Evolutionary conservation across 2,888 invertebrate species (phyloP).

Genomic region (Metopia argyrocephala): DNA sequence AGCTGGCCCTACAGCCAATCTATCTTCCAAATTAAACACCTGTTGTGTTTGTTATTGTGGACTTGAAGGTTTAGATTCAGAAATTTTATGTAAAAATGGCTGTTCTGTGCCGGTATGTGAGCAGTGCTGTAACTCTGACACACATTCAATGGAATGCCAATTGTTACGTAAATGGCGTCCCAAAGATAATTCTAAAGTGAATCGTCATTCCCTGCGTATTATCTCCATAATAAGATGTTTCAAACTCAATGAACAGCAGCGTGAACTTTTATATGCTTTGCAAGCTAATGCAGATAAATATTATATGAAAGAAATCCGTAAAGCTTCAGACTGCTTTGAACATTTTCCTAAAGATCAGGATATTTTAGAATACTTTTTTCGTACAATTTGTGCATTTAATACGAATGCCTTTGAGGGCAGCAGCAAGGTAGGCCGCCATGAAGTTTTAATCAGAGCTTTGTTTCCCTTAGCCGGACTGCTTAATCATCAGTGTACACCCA

Average conservation of each 20-base stretch:
- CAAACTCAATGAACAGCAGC: constrained; percentile 72
- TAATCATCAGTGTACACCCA: constrained; percentile 86
- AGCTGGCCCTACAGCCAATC: constrained; percentile 83
- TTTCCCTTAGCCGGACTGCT: constrained; percentile 85
- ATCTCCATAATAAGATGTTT: constrained; percentile 76
- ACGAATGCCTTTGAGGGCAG: constrained; percentile 78
- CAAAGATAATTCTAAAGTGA: constrained; percentile 75
- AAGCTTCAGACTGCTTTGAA: constrained; percentile 74
- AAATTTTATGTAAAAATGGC: constrained; percentile 80
- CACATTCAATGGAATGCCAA: constrained; percentile 83
- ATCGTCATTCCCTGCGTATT: constrained; percentile 72
- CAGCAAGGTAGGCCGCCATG: constrained; percentile 70
- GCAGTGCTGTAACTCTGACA: constrained; percentile 81
- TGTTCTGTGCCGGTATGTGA: constrained; percentile 86
- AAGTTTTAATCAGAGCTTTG: constrained; percentile 81
- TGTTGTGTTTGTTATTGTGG: constrained; percentile 83
- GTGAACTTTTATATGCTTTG: constrained; percentile 73
- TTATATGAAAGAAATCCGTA: constrained; percentile 71
- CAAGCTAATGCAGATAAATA: constrained; percentile 76
- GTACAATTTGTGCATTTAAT: constrained; percentile 76
- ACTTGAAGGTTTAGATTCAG: constrained; percentile 72
- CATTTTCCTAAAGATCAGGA: constrained; percentile 74
- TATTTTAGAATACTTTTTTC: constrained; percentile 73
- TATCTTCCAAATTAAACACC: constrained; percentile 79
- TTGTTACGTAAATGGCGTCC: constrained; percentile 82